Evolutionary conservation across 1,140 invertebrate species (phyloP).

Genomic region (Paralvinella palmiformis): DNA sequence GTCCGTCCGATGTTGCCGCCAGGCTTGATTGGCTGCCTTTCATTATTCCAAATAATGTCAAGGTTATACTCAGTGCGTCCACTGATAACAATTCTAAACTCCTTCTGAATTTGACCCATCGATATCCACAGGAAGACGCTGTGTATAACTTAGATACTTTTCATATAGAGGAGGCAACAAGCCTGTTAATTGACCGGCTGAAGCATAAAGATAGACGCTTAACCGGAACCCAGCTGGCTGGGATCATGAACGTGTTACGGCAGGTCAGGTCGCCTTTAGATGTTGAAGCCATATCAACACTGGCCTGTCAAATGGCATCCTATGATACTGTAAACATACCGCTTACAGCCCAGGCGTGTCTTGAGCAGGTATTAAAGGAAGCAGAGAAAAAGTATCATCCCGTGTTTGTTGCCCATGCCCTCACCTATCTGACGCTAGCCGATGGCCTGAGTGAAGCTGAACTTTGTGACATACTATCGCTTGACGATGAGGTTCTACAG

Average conservation of each 20-base stretch:
- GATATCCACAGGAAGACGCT: constrained; percentile 8
- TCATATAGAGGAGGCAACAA: constrained; percentile 61
- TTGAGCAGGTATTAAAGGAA: constrained; percentile 32
- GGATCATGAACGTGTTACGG: constrained; percentile 27
- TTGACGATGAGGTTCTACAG: constrained; percentile 19
- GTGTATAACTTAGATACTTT: constrained; percentile 57
- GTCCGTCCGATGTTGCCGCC: constrained; percentile 26
- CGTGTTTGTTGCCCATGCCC: constrained; percentile 7
- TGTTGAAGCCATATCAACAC: constrained; percentile 80
- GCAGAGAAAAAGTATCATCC: constrained; percentile 30
- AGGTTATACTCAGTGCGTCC: constrained; percentile 63
- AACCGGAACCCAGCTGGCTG: constrained; percentile 30
- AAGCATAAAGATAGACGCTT: background rate
- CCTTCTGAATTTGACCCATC: constrained; percentile 27
- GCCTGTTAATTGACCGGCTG: constrained; percentile 37
- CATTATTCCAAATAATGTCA: constrained; percentile 34
- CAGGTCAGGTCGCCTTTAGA: constrained; percentile 81
- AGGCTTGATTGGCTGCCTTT: constrained; percentile 44
- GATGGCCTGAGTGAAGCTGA: constrained; percentile 12
- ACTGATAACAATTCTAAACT: constrained; percentile 27
- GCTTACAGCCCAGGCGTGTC: constrained; percentile 20
- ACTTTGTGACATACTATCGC: constrained; percentile 15
- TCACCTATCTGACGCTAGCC: background rate
- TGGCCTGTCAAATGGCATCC: constrained; percentile 92
- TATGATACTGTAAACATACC: constrained; percentile 53